Conservation (phyloP, 1,140 invertebrate genomes). For the Ceratosolen fusciceps region DNA sequence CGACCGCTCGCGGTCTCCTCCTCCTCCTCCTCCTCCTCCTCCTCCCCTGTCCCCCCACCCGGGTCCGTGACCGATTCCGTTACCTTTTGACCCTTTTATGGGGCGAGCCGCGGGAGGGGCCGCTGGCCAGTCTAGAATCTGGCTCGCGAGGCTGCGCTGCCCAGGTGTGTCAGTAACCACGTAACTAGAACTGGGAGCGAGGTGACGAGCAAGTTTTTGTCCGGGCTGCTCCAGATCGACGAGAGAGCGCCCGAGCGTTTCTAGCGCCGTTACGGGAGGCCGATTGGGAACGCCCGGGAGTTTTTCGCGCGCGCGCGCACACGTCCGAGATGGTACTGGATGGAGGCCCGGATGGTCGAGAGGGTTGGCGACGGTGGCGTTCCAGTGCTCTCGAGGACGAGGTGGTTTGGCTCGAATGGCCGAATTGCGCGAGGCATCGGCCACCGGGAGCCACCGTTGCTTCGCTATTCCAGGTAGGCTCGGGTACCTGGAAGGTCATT, state of each 20-base stretch:
- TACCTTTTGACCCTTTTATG: constrained; percentile 51
- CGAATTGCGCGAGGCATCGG: background rate
- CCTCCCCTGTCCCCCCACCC: background rate
- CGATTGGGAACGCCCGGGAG: background rate
- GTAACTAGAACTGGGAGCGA: constrained; percentile 53
- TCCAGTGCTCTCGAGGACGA: background rate
- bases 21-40: background rate
- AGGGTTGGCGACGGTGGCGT: background rate
- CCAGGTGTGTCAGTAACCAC: constrained; percentile 29
- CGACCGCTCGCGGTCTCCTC: background rate
- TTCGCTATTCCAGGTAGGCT: background rate
- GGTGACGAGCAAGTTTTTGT: constrained; percentile 56
- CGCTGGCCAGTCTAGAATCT: background rate
- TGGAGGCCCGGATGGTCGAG: background rate
- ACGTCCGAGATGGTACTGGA: too few relatives aligned
- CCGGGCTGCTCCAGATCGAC: constrained; percentile 31
- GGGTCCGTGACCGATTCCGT: background rate
- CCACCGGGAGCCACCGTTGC: too few relatives aligned
- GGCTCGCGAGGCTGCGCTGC: constrained; percentile 6
- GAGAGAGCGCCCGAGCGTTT: constrained; percentile 54
- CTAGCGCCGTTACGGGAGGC: constrained; percentile 25
- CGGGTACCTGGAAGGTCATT: constrained; percentile 2
- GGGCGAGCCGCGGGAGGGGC: background rate
- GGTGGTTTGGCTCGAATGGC: background rate
- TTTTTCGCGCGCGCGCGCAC: background rate